These are phyloP conservation scores for Microhierax caerulescens DNA, from an alignment of 2,797 vertebrate species.

Conservation along the genomic window DNA sequence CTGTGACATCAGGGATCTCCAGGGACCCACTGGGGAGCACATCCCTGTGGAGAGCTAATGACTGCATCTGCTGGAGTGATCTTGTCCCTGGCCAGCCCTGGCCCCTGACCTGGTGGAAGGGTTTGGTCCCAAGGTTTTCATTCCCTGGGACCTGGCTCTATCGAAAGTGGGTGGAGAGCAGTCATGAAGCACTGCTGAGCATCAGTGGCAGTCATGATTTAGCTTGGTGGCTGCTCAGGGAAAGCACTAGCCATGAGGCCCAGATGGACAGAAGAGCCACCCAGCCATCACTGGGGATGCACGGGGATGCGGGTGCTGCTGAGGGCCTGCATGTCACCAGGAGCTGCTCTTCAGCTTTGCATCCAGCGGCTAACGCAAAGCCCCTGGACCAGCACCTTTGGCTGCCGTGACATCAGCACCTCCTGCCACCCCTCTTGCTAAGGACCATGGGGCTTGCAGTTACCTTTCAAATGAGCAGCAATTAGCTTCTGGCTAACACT, in stretches of 20 bases:
- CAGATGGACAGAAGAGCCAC: neutral
- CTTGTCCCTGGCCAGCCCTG: fast-evolving
- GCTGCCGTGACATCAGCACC: neutral
- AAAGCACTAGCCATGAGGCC: neutral
- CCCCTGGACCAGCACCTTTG: neutral
- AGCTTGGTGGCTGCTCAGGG: neutral
- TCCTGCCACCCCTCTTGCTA: neutral
- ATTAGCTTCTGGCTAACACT: neutral
- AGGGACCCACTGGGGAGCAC: neutral
- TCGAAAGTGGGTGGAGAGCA: neutral
- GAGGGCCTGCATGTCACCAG: fast-evolving
- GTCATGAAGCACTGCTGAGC: neutral
- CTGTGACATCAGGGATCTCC: neutral
- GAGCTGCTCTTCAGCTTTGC: neutral
- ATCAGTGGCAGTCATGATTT: fast-evolving
- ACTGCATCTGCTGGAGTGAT: fast-evolving
- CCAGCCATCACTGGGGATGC: fast-evolving
- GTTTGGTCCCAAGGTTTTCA: neutral
- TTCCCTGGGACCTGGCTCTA: neutral
- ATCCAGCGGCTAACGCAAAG: neutral
- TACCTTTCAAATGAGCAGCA: neutral
- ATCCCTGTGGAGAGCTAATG: neutral
- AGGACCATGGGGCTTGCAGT: neutral
- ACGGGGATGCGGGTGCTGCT: fast-evolving
- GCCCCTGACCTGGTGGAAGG: neutral